Conservation (phyloP, 2,113 vertebrate species). For the Eudorcas thomsonii region DNA sequence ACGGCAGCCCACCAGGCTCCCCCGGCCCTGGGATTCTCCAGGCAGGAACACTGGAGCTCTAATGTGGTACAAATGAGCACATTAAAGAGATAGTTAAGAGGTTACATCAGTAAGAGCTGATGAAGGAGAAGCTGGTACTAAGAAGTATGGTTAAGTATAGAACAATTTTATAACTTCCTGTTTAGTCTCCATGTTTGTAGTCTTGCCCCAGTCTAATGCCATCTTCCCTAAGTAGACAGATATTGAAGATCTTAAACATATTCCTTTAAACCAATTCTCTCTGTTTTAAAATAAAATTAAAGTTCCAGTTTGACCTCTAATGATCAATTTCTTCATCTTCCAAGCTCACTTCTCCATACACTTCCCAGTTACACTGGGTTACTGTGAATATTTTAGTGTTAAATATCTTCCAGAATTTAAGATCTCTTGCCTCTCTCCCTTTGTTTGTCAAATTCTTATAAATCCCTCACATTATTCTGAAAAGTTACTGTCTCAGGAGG, state of each 20-base stretch:
- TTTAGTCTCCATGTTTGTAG: not conserved
- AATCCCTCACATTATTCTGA: not conserved
- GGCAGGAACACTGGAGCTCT: not conserved
- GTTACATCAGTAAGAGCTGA: not conserved
- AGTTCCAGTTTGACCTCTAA: not conserved
- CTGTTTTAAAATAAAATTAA: not conserved
- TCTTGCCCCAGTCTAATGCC: not conserved
- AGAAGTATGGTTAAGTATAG: not conserved
- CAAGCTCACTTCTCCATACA: not conserved
- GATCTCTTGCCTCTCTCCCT: not conserved
- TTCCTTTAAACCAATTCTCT: not conserved
- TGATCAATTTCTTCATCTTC: not conserved
- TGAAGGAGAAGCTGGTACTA: not conserved
- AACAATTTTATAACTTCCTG: not conserved
- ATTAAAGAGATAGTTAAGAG: not conserved
- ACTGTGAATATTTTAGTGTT: not conserved
- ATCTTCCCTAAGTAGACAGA: not conserved
- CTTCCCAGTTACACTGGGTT: not conserved
- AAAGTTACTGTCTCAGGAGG: not conserved
- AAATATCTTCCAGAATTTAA: not conserved
- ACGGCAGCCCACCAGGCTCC: too few species aligned
- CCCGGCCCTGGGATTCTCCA: too few species aligned
- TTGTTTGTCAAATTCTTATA: not conserved
- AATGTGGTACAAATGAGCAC: not conserved
- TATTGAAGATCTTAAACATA: not conserved